Base-by-base conservation (phyloP, 2,797 vertebrate species). In the Pempheris klunzingeri region DNA sequence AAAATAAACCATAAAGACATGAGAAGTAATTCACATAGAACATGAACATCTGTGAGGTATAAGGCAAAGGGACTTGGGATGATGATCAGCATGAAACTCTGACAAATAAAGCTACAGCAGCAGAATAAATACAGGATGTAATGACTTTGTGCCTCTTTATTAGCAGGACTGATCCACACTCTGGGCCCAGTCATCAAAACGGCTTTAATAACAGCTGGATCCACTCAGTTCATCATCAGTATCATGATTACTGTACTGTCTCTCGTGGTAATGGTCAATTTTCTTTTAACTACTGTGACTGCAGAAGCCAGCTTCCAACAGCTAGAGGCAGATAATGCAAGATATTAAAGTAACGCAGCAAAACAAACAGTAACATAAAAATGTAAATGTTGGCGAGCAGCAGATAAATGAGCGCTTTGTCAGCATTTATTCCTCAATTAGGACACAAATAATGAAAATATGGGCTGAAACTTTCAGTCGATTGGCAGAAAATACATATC, bases 141-240 rank as follows among this genome's bases (percentile, higher is more conserved):
- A 75, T 12, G 22, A 46, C 24, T 41, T 41, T 39, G 17, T 72
- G 77, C 20, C 44, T 71, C 38, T 64, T 80, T 63, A 76, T 58
- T 41, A 76, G 57, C 34, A 52, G 32, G 60, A 44, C 26, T 22
- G 12, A 66, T 2, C 18, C n/a, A 6, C 1, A 3, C 17, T 58
- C 17, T 14, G 60, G 7, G 43, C 64, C 6, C 30, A 32, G 4
- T 32, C 6, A 32, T 32, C 6, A 32, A 32, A 32, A 0, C 10
- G 2, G 49, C 15, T 67, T 62, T 66, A 71, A 53, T 57, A 60
- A 46, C 30, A 2, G 63, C 49, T 49, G 64, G 7, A 26, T 38
- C 38, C 49, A 50, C 49, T 63, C 41, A 24, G 3, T 69, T 69
- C 58, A 70, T 78, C 32, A 39, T 17, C 26, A 38, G 54, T n/a